phyloP scores from a whole-genome alignment of 37 sponge, comb jelly and placozoan species.

The Tethya wilhelma region DNA sequence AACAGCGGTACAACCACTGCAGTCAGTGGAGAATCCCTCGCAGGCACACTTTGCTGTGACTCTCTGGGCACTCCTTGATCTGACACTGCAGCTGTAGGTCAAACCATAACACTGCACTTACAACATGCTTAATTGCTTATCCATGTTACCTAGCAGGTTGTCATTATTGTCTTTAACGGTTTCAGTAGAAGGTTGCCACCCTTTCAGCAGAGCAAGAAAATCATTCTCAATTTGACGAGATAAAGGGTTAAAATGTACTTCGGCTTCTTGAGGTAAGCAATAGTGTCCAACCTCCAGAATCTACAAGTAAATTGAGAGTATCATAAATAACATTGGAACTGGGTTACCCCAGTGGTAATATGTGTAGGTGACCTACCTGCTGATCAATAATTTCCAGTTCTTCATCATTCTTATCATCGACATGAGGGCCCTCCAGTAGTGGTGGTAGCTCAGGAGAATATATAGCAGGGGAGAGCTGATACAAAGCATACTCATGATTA shows the following conservation, averaged over 20 bases:
- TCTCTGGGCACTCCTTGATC: background rate
- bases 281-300: conserved; percentile 40
- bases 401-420: too few relatives aligned
- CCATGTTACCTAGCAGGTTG: too few relatives aligned
- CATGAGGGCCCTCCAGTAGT: conserved; percentile 13
- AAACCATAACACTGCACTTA: background rate
- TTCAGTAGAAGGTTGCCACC: background rate
- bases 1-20: conserved; percentile 21
- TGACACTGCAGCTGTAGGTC: background rate
- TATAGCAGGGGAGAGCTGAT: too few relatives aligned
- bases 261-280: conserved; percentile 34
- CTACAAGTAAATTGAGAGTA: background rate
- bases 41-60: background rate
- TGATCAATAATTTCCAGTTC: too few relatives aligned
- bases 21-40: background rate
- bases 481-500: too few relatives aligned
- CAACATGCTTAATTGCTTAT: too few relatives aligned
- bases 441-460: conserved; percentile 2
- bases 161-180: background rate
- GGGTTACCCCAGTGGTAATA: background rate
- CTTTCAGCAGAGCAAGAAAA: conserved; percentile 3
- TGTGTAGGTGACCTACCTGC: too few relatives aligned
- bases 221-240: conserved; percentile 18
- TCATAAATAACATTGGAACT: background rate
- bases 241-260: conserved; percentile 1